Evolutionary conservation across 2,888 invertebrate species (phyloP), one percentile per base, ranked within the genome.

Genomic region (Dinocampus coccinellae): DNA sequence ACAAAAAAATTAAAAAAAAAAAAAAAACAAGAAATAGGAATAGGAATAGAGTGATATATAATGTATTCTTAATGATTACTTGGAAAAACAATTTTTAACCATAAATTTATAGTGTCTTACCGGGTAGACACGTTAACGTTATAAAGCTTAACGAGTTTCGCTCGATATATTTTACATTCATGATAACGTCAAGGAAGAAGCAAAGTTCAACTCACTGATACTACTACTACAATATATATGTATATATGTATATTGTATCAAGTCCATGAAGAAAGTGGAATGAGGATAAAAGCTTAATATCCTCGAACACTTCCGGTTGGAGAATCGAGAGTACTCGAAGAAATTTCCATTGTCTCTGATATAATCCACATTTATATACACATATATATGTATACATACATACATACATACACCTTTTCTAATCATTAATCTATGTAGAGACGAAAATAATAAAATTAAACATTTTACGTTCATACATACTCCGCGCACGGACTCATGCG

Each of bases 121-220:
- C n/a, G n/a, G n/a, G 47, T 16, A 1, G 47, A 16, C 47, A 47
- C 33, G 58, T 16, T 10, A 34, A 58, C 58, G 58, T 58, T 13
- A n/a, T n/a, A n/a, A n/a, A 58, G 58, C 33, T 29, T 58, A 58
- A 58, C 33, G 58, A 58, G 58, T 34, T 58, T 58, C 16, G 33
- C 58, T 33, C 58, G 58, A 58, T 58, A 58, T 58, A 58, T 29
- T 58, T 29, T n/a, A 58, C 58, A 58, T 58, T 34, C 58, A n/a
- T n/a, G 58, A 58, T 58, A 58, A 58, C 58, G 58, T 58, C 58
- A 58, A n/a, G 3, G 58, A 9, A 58, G 33, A 16, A 20, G 58
- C 29, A 7, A 4, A 34, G 33, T 58, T 57, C 58, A 58, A 16
- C 33, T 29, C 52, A 11, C 39, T 39, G n/a, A 13, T 39, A 13